Conservation (phyloP, 2,797 vertebrate species). For the Neoniphon sammara region DNA sequence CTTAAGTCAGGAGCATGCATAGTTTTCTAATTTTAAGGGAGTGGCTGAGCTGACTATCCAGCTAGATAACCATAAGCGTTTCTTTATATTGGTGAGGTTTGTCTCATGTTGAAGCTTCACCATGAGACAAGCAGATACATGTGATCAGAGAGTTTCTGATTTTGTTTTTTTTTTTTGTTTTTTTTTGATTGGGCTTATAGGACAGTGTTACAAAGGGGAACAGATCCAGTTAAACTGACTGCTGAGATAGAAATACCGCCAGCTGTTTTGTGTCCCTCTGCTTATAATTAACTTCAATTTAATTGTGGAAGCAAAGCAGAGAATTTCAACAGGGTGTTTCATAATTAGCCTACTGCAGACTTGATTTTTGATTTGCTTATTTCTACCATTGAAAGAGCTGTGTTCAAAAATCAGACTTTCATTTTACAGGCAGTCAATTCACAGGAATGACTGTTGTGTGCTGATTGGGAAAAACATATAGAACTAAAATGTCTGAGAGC, state of each 20-base stretch:
- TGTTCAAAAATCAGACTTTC: neutral
- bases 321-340: neutral
- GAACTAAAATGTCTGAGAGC: too few species aligned
- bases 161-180: neutral
- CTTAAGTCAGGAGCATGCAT: neutral
- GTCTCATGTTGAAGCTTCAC: neutral
- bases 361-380: too few species aligned
- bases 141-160: too few species aligned
- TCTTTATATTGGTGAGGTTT: neutral
- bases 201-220: neutral
- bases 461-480: too few species aligned
- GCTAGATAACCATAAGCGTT: neutral
- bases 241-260: neutral
- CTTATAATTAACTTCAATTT: neutral
- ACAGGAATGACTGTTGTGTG: too few species aligned
- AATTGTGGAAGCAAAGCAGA: neutral
- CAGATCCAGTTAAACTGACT: constrained; percentile 4
- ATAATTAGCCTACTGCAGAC: too few species aligned
- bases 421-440: too few species aligned
- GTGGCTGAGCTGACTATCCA: neutral
- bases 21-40: neutral
- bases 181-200: neutral
- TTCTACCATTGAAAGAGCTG: neutral
- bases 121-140: too few species aligned
- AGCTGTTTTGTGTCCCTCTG: neutral